Evolutionary conservation across 2,888 invertebrate genomes (phyloP).

Genomic region (Hirudinaria manillensis): DNA sequence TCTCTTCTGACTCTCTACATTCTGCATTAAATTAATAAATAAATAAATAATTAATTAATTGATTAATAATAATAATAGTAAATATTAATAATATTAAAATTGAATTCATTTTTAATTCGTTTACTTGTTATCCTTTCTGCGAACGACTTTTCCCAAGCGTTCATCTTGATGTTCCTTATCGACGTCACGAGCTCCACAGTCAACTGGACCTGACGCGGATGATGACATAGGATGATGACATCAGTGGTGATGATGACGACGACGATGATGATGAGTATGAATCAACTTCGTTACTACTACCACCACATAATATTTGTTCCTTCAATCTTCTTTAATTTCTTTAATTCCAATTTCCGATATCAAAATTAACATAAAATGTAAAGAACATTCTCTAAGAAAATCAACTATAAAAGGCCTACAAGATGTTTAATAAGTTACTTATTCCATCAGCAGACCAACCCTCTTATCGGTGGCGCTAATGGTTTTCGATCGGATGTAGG

Average conservation of each 20-base stretch:
- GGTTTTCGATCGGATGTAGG: constrained; percentile 50
- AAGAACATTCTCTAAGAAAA: no score
- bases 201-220: constrained; percentile 53
- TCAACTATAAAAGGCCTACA: no score
- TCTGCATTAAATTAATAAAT: constrained; percentile 8
- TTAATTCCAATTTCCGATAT: no score
- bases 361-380: no score
- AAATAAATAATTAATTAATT: background rate
- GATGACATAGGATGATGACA: background rate
- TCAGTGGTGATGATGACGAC: background rate
- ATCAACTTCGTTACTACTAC: no score
- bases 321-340: no score
- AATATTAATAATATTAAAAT: constrained; percentile 9
- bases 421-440: no score
- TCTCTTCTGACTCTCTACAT: constrained; percentile 57
- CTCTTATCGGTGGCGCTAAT: constrained; percentile 53
- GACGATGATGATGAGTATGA: no score
- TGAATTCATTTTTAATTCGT: background rate
- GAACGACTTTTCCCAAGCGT: constrained; percentile 64
- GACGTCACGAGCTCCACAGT: constrained; percentile 61
- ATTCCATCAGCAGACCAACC: constrained; percentile 41
- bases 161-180: constrained; percentile 64
- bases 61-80: background rate
- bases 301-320: no score
- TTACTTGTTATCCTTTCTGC: constrained; percentile 50